Percentiles rank a stretch among this genome's conserved stretches.
phyloP scores from a whole-genome alignment of 2,113 vertebrate genomes.

The Semicossyphus pulcher region DNA sequence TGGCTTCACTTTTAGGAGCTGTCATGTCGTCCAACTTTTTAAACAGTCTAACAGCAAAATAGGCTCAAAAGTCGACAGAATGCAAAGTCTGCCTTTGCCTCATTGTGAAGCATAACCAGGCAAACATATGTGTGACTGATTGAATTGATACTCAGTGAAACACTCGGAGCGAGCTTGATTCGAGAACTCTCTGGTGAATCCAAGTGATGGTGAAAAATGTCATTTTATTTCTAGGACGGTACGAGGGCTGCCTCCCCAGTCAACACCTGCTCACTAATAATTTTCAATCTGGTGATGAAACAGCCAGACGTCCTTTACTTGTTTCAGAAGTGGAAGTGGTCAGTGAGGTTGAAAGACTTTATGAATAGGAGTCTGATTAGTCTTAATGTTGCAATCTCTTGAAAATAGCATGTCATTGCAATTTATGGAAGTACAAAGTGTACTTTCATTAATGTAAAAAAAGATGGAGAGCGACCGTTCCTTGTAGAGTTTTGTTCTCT shows the following conservation, averaged over 20 bases:
- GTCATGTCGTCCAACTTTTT: no score
- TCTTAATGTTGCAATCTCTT: slow-evolving; percentile 38
- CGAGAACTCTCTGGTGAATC: slow-evolving; percentile 24
- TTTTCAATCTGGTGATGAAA: slow-evolving; percentile 32
- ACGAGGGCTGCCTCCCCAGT: slow-evolving; percentile 29
- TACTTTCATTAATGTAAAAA: slow-evolving; percentile 16
- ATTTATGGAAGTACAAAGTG: slow-evolving; percentile 2
- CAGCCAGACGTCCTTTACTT: slow-evolving; percentile 33
- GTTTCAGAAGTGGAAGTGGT: slow-evolving; percentile 51
- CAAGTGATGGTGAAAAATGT: slow-evolving; percentile 28
- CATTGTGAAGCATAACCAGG: not conserved
- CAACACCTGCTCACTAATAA: slow-evolving; percentile 67
- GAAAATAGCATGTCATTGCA: slow-evolving; percentile 19
- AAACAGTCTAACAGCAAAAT: not conserved
- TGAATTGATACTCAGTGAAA: slow-evolving; percentile 37
- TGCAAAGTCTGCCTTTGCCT: not conserved
- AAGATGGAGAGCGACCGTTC: not conserved
- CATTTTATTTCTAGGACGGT: slow-evolving; percentile 45
- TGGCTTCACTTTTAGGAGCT: no score
- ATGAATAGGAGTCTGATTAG: slow-evolving; percentile 65
- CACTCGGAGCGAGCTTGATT: slow-evolving; percentile 30
- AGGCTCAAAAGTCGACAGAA: not conserved
- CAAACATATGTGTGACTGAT: slow-evolving; percentile 32
- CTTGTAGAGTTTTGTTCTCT: not conserved
- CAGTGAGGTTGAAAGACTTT: slow-evolving; percentile 56